Evolutionary conservation across 1,140 invertebrate genomes (phyloP).

Genomic region (Brachionus calyciflorus): DNA sequence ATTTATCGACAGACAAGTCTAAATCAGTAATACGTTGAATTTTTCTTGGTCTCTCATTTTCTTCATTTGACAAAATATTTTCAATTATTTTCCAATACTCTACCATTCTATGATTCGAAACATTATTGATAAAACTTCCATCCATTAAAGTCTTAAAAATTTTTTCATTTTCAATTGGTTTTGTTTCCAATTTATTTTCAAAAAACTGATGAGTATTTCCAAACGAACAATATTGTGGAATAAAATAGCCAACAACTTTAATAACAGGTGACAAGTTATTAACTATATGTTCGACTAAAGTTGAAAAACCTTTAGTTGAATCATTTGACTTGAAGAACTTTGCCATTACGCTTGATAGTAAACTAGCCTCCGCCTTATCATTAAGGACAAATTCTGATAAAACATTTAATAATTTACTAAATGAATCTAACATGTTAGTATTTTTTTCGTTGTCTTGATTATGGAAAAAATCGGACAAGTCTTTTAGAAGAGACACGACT

Average conservation of each 20-base stretch:
- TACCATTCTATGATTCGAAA: not conserved
- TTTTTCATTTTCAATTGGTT: not conserved
- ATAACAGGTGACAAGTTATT: too few relatives aligned
- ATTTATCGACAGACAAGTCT: not conserved
- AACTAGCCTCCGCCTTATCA: not conserved
- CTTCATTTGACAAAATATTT: not conserved
- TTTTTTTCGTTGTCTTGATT: not conserved
- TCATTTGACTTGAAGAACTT: too few relatives aligned
- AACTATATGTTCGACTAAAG: too few relatives aligned
- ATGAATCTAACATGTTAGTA: too few relatives aligned
- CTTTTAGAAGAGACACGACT: not conserved
- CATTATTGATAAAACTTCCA: not conserved
- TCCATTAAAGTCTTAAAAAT: not conserved
- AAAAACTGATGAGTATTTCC: not conserved
- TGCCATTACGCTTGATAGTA: too few relatives aligned
- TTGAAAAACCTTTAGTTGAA: too few relatives aligned
- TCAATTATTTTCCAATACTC: not conserved
- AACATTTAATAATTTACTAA: not conserved
- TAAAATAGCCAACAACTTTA: too few relatives aligned
- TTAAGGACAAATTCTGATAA: not conserved
- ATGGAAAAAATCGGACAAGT: not conserved
- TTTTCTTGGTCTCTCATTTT: not conserved
- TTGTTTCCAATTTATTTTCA: not conserved
- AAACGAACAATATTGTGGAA: slow-evolving; percentile 14
- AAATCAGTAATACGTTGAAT: not conserved